phyloP scores from a whole-genome alignment of 2,888 invertebrate genomes.

The Plusia festucae region DNA sequence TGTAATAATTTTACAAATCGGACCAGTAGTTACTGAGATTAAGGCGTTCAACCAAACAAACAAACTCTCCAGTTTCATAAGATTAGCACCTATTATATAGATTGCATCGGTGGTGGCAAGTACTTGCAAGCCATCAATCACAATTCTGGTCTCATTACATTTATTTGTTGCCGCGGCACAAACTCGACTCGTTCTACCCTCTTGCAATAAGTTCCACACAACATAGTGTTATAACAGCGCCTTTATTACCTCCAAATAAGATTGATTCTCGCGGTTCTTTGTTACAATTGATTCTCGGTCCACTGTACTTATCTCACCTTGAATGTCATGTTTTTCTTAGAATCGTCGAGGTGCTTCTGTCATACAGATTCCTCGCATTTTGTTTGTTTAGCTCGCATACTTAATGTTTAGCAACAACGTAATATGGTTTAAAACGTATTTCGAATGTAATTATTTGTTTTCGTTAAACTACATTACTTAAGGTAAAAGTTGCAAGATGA shows the following conservation, averaged over 20 bases:
- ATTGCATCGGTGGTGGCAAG: constrained; percentile 8
- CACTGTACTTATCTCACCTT: constrained; percentile 73
- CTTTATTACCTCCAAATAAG: neutral
- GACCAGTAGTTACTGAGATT: no score
- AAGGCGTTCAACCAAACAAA: no score
- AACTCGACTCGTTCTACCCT: constrained; percentile 48
- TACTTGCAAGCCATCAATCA: constrained; percentile 41
- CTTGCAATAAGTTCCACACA: neutral
- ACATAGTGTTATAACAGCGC: neutral
- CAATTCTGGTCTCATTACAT: constrained; percentile 45
- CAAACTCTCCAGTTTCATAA: no score
- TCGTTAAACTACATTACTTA: neutral
- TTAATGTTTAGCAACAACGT: constrained; percentile 43
- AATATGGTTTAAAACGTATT: constrained; percentile 20
- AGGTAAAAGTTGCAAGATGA: neutral
- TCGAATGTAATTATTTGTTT: constrained; percentile 22
- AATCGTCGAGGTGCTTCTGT: constrained; percentile 67
- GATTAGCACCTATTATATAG: neutral
- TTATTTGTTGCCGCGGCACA: constrained; percentile 46
- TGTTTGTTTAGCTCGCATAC: constrained; percentile 64
- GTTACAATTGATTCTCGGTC: constrained; percentile 35
- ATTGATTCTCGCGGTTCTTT: neutral
- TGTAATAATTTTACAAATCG: no score
- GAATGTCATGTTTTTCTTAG: constrained; percentile 71
- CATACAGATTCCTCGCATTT: constrained; percentile 73